Percentiles rank a stretch among this genome's conserved stretches.
Conservation (phyloP, 2,113 vertebrate species). For the Lophius piscatorius region DNA sequence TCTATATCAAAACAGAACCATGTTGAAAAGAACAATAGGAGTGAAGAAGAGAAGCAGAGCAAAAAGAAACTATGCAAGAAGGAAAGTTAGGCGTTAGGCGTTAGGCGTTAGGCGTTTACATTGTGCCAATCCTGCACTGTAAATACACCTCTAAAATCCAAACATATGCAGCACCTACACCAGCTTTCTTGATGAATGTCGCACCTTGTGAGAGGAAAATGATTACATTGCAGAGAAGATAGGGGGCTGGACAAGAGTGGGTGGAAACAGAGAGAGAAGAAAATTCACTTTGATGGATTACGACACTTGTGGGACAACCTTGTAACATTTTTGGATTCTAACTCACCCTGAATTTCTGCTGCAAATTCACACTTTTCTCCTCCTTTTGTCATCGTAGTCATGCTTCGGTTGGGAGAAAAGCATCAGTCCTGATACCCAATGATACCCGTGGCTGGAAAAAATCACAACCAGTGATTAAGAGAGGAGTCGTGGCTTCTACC, state of each 20-base stretch:
- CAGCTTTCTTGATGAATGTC: conserved; percentile 83
- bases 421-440: conserved; percentile 59
- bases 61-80: conserved; percentile 23
- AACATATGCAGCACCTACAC: conserved; percentile 67
- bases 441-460: conserved; percentile 67
- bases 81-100: conserved; percentile 32
- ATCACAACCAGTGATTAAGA: conserved; percentile 72
- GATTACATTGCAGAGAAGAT: conserved; percentile 83
- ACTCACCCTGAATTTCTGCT: conserved; percentile 63
- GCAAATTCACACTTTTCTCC: conserved; percentile 48
- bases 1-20: conserved; percentile 28
- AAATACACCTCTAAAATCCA: conserved; percentile 60
- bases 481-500: conserved; percentile 55
- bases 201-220: conserved; percentile 81
- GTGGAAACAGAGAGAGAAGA: conserved; percentile 49
- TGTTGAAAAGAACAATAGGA: conserved; percentile 17
- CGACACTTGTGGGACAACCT: conserved; percentile 81
- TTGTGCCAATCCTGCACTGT: conserved; percentile 47
- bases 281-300: conserved; percentile 84
- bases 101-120: conserved; percentile 41
- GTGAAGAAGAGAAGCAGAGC: conserved; percentile 8
- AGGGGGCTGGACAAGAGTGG: conserved; percentile 60
- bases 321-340: conserved; percentile 81
- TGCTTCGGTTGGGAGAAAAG: conserved; percentile 58
- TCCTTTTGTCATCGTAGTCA: conserved; percentile 63